These are phyloP conservation scores for Steinernema khuongi DNA, from an alignment of 1,140 invertebrate species.

Conservation along the genomic window DNA sequence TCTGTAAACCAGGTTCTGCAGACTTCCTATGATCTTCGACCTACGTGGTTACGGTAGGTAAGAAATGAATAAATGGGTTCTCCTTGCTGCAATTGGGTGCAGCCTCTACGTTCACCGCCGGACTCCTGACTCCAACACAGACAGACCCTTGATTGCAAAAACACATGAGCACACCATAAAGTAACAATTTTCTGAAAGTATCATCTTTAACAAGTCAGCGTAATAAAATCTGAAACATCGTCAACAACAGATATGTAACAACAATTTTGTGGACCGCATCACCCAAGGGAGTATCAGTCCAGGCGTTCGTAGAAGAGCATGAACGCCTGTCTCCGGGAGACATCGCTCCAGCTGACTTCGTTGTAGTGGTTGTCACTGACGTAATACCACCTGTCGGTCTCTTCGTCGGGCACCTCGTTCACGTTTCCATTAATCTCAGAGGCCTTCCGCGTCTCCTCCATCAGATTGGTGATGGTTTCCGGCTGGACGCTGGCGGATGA, in stretches of 20 bases:
- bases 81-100: too few relatives aligned
- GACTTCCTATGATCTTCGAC: too few relatives aligned
- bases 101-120: too few relatives aligned
- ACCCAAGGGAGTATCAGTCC: conserved; percentile 23
- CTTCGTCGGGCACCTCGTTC: conserved; percentile 15
- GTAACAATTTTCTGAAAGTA: too few relatives aligned
- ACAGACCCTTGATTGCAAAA: too few relatives aligned
- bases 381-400: conserved; percentile 78
- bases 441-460: conserved; percentile 1
- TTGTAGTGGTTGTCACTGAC: conserved; percentile 80
- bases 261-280: not conserved
- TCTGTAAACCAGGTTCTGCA: too few relatives aligned
- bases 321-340: conserved; percentile 85
- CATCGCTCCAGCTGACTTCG: conserved; percentile 73
- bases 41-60: too few relatives aligned
- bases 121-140: too few relatives aligned
- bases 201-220: too few relatives aligned
- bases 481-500: conserved; percentile 27
- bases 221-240: not conserved
- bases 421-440: conserved; percentile 30
- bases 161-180: too few relatives aligned
- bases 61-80: too few relatives aligned
- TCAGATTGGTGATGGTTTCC: conserved; percentile 19
- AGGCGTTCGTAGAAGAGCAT: conserved; percentile 83
- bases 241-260: not conserved